These are phyloP conservation scores for Huso huso DNA, from an alignment of 2,797 vertebrate genomes.

Conservation along the genomic window DNA sequence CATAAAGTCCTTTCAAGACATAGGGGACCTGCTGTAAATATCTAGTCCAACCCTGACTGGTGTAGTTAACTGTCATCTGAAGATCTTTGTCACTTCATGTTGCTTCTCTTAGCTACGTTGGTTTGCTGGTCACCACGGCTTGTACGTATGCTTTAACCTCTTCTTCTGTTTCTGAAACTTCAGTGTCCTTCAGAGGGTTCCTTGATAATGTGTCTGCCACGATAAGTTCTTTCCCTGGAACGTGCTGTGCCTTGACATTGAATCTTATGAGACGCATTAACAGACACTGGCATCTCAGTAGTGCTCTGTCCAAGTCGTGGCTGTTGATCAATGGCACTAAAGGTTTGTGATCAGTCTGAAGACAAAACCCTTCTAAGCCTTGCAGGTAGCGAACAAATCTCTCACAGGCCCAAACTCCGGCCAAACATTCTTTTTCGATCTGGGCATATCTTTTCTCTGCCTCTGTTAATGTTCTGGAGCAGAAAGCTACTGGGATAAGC, in stretches of 20 bases:
- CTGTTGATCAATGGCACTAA: conserved; percentile 7
- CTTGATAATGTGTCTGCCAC: conserved; percentile 13
- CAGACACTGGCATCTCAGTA: conserved; percentile 7
- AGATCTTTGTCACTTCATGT: conserved; percentile 3
- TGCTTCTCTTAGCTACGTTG: conserved; percentile 1
- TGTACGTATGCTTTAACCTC: conserved; percentile 13
- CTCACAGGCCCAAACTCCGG: not conserved
- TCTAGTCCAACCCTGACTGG: not conserved
- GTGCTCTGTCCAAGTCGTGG: conserved; percentile 1
- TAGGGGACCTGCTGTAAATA: not conserved
- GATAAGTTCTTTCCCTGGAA: conserved; percentile 10
- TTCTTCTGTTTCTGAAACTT: conserved; percentile 11
- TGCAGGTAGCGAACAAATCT: conserved; percentile 1
- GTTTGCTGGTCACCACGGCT: conserved; percentile 1
- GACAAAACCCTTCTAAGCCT: not conserved
- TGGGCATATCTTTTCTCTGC: conserved; percentile 11
- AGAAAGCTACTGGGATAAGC: conserved; percentile 37
- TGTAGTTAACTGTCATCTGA: conserved; percentile 11
- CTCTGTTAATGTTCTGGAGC: not conserved
- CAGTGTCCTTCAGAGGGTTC: not conserved
- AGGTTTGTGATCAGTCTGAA: conserved; percentile 12
- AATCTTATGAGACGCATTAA: not conserved
- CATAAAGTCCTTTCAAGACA: too few relatives aligned
- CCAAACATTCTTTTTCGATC: conserved; percentile 1
- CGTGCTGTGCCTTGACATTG: not conserved